Evolutionary conservation across 2,888 invertebrate species (phyloP).

Genomic region (Pollenia angustigena): DNA sequence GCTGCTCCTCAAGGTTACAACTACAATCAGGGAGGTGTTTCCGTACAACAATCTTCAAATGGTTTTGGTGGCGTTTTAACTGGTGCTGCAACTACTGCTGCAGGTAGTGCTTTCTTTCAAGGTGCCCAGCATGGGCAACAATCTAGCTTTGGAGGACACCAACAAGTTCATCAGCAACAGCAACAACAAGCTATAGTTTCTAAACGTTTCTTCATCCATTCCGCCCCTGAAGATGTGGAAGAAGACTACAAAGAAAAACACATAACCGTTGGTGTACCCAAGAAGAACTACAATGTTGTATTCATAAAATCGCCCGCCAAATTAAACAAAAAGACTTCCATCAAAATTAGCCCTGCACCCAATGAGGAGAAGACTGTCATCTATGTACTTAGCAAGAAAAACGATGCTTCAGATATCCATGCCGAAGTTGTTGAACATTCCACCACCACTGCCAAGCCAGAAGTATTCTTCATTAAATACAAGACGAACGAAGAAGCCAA

Average conservation of each 20-base stretch:
- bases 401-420: slow-evolving; percentile 80
- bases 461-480: slow-evolving; percentile 84
- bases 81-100: background rate
- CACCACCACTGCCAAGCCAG: slow-evolving; percentile 82
- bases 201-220: slow-evolving; percentile 84
- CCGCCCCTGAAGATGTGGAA: slow-evolving; percentile 83
- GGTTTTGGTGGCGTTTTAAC: slow-evolving; percentile 22
- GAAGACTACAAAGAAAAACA: slow-evolving; percentile 81
- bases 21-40: slow-evolving; percentile 76
- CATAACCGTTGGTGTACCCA: slow-evolving; percentile 82
- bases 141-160: slow-evolving; percentile 75
- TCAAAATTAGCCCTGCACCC: slow-evolving; percentile 81
- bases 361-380: slow-evolving; percentile 84
- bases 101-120: slow-evolving; percentile 32
- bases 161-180: slow-evolving; percentile 65
- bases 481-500: slow-evolving; percentile 83
- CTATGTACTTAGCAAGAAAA: slow-evolving; percentile 83
- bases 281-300: slow-evolving; percentile 83
- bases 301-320: slow-evolving; percentile 83
- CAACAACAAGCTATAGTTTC: slow-evolving; percentile 80
- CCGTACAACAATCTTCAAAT: slow-evolving; percentile 31
- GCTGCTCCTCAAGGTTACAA: slow-evolving; percentile 83
- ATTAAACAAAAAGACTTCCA: slow-evolving; percentile 79
- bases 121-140: slow-evolving; percentile 64
- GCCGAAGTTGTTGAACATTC: slow-evolving; percentile 81